A percentile compares a stretch with the other conserved stretches of the same genome.
Conservation (phyloP, 2,113 vertebrate species). For the Scartelaos histophorus region DNA sequence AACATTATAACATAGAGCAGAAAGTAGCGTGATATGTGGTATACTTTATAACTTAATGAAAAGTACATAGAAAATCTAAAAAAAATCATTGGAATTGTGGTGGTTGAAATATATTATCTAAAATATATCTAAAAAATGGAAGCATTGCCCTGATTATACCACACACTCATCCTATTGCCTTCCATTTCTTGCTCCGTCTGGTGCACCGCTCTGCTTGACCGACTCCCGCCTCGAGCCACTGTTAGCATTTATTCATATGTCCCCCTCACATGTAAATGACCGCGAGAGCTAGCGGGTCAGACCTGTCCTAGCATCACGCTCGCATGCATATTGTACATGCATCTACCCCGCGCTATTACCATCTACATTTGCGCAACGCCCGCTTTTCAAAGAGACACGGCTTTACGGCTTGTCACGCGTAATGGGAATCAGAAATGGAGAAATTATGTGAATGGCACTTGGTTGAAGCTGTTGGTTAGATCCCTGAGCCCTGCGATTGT, state of each 20-base stretch:
- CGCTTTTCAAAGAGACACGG: neutral
- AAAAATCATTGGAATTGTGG: too few species aligned
- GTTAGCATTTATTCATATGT: conserved; percentile 8
- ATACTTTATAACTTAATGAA: too few species aligned
- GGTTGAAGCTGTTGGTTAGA: neutral
- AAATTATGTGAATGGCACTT: neutral
- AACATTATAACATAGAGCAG: too few species aligned
- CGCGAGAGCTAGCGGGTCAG: conserved; percentile 18
- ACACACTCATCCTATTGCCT: neutral
- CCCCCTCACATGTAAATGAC: conserved; percentile 47
- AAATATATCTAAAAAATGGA: neutral
- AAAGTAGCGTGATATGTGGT: too few species aligned
- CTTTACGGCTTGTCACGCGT: neutral
- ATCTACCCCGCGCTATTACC: conserved; percentile 23
- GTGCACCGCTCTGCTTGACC: conserved; percentile 28
- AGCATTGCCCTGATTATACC: neutral
- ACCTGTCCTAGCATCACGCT: conserved; percentile 32
- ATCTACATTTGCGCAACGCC: neutral
- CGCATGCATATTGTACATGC: conserved; percentile 25
- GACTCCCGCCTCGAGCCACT: conserved; percentile 15
- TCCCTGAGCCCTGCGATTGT: too few species aligned
- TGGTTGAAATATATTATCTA: too few species aligned
- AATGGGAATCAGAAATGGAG: conserved; percentile 35
- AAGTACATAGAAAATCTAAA: too few species aligned
- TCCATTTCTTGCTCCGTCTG: neutral